Evolutionary conservation across 2,113 vertebrate genomes (phyloP), one percentile per base, ranked within the genome.

Genomic region (Myrmecophaga tridactyla): DNA sequence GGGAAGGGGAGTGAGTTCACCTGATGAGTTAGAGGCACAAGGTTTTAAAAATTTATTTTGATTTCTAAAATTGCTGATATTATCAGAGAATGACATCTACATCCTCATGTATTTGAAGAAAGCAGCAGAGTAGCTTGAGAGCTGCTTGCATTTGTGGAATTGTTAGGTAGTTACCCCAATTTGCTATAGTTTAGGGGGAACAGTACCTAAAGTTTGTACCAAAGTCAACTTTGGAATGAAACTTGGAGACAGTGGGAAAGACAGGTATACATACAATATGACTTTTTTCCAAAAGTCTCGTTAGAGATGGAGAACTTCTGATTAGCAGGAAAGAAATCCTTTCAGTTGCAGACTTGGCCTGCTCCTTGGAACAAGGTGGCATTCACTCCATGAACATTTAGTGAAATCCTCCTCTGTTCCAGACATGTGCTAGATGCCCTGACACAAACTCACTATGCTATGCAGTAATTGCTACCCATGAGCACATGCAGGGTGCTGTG

Each of bases 1-100:
- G n/a, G n/a, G n/a, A n/a, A n/a, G n/a, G n/a, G n/a, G n/a, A n/a
- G n/a, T n/a, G n/a, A n/a, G n/a, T n/a, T n/a, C n/a, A n/a, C n/a
- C n/a, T n/a, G n/a, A n/a, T n/a, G n/a, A n/a, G n/a, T n/a, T n/a
- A n/a, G n/a, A n/a, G n/a, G n/a, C n/a, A n/a, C n/a, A n/a, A n/a
- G 20, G 3, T 36, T 80, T 93, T 53, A 34, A 29, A 29, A 53
- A 56, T 90, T 76, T 95, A 34, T 93, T 94, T 93, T 89, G 8
- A 62, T 85, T 92, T 67, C 53, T 46, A 3, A 87, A 92, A 69
- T 69, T 43, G 23, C 34, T 34, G 7, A 3, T 70, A 83, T 41
- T 63, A 78, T 65, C 48, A 78, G 21, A 60, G 4, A 86, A 75
- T n/a, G 20, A 63, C 6, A 11, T 36, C 65, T 81, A 39, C 9